Evolutionary conservation across 53 echinoderm and acorn worm genomes (phyloP), one percentile per base, ranked within the genome.

Genomic region (Antedon mediterranea): DNA sequence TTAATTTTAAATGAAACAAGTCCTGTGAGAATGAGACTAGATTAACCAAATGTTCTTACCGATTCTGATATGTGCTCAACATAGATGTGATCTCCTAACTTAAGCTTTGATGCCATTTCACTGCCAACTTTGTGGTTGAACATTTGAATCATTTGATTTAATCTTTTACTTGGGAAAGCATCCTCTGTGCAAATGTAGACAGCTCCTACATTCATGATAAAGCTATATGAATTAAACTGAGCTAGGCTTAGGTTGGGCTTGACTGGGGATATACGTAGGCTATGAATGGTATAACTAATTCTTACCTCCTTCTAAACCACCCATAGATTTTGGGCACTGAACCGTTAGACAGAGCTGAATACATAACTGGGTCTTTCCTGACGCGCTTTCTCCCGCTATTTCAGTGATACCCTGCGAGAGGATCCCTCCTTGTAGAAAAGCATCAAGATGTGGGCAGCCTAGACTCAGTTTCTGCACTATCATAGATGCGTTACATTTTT

Each of bases 141-240:
- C 32, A 80, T 32, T 31, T 74, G 33, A 27, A 98, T 98, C 75
- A 98, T 90, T 43, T 98, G 98, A 33, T 98, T 92, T 15, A 98
- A 78, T 43, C 98, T 81, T 43, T 90, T 90, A 77, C 92, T 98
- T 34, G 98, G 98, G 71, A 98, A 98, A 20, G 88, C 98, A 86
- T 98, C 98, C 73, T 98, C 98, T 27, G 98, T 98, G 57, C 98
- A 98, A 28, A 98, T 78, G 44, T 93, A 98, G 0, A 93, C 98
- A 34, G 89, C 92, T 76, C 98, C 98, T 97, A 76, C n/a, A n/a
- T n/a, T n/a, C n/a, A n/a, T n/a, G n/a, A n/a, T n/a, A n/a, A n/a
- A n/a, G n/a, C n/a, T n/a, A n/a, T n/a, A n/a, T n/a, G n/a, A n/a
- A n/a, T n/a, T n/a, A n/a, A n/a, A n/a, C n/a, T n/a, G n/a, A n/a